Conservation (phyloP, 1,140 invertebrate genomes). For the Littorina saxatilis region DNA sequence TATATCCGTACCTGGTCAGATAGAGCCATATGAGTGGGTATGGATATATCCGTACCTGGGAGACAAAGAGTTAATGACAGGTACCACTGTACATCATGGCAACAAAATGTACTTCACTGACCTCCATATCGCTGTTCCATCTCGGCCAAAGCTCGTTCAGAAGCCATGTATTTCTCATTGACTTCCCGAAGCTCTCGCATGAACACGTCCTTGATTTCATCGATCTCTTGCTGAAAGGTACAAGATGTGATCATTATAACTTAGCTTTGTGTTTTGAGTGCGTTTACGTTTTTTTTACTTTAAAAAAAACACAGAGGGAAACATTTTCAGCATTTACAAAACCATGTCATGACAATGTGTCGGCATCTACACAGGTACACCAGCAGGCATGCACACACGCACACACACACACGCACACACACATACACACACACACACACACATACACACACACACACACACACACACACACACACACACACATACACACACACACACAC, state of each 20-base stretch:
- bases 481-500: background rate
- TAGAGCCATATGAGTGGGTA: too few species aligned
- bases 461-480: background rate
- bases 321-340: background rate
- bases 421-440: background rate
- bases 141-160: constrained; percentile 59
- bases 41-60: too few species aligned
- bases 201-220: constrained; percentile 67
- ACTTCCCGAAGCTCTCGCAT: constrained; percentile 65
- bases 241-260: background rate
- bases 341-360: background rate
- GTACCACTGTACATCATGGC: too few species aligned
- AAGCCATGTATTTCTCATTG: constrained; percentile 63
- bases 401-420: constrained; percentile 1
- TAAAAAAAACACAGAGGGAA: too few species aligned
- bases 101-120: too few species aligned
- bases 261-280: background rate
- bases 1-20: too few species aligned
- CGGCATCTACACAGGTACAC: background rate
- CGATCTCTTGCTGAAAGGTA: constrained; percentile 57
- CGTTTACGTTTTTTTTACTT: too few species aligned
- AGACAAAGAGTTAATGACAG: too few species aligned
- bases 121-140: constrained; percentile 45
- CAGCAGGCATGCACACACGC: constrained; percentile 2
- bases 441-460: too few species aligned